These are phyloP conservation scores for Phrixothrix hirtus DNA, from an alignment of 2,888 invertebrate species.

Conservation along the genomic window DNA sequence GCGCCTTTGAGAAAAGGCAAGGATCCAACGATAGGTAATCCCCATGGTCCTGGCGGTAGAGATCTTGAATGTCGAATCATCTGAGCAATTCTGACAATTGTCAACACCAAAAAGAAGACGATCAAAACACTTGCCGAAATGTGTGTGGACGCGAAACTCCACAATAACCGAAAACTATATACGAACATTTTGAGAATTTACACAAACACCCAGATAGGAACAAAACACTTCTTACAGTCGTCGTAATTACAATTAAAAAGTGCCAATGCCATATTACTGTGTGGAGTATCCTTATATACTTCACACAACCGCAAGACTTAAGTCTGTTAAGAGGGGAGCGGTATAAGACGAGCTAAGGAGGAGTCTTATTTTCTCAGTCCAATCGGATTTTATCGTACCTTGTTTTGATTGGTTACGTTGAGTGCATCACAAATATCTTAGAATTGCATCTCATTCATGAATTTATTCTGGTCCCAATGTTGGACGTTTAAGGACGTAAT, in stretches of 20 bases:
- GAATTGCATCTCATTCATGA: constrained; percentile 37
- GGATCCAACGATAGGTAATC: constrained; percentile 82
- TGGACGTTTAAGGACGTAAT: constrained; percentile 12
- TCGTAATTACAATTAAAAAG: no score
- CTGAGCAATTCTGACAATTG: constrained; percentile 51
- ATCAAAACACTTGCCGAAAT: constrained; percentile 57
- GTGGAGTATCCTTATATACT: constrained; percentile 42
- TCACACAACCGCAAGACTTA: constrained; percentile 40
- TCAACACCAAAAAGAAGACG: constrained; percentile 58
- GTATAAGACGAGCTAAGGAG: constrained; percentile 33
- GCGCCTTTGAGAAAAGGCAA: constrained; percentile 77
- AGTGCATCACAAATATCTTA: constrained; percentile 30
- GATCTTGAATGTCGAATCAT: constrained; percentile 51
- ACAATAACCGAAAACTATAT: constrained; percentile 57
- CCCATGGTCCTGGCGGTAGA: constrained; percentile 88
- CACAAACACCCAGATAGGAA: constrained; percentile 6
- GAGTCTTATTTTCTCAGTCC: constrained; percentile 27
- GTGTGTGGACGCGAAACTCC: constrained; percentile 53
- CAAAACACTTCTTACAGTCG: no score
- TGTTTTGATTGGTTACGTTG: constrained; percentile 31
- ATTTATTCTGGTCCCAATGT: constrained; percentile 32
- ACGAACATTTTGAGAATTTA: constrained; percentile 54
- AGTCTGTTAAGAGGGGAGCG: constrained; percentile 37
- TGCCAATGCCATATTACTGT: constrained; percentile 41
- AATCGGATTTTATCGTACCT: constrained; percentile 25